A percentile compares a stretch with the other conserved stretches of the same genome.
These are phyloP conservation scores for Micrastur ruficollis DNA, from an alignment of 2,797 vertebrate species.

Conservation along the genomic window DNA sequence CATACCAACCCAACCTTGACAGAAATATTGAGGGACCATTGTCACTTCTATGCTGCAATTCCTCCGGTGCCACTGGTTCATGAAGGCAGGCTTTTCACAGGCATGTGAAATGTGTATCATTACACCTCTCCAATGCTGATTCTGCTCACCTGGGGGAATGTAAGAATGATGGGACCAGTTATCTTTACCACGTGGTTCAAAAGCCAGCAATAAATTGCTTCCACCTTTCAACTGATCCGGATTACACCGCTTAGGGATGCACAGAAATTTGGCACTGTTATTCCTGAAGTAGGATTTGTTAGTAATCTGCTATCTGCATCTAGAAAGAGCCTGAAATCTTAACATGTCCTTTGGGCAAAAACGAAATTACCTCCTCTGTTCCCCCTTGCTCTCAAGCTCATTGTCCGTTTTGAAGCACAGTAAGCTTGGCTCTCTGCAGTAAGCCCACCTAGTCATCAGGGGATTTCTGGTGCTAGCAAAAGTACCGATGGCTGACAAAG, in stretches of 20 bases:
- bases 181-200: neutral
- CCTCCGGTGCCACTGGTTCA: neutral
- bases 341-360: neutral
- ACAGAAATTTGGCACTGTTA: neutral
- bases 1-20: too few species aligned
- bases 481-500: neutral
- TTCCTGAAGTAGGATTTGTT: neutral
- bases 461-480: neutral
- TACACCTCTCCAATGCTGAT: accelerated
- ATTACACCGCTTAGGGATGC: neutral
- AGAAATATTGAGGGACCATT: neutral
- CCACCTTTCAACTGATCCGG: neutral
- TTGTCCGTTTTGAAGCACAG: neutral
- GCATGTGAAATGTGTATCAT: accelerated
- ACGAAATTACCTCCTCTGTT: neutral
- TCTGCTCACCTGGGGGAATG: neutral
- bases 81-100: neutral
- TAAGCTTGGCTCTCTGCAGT: neutral
- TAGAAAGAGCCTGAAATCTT: neutral
- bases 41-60: neutral
- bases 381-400: neutral
- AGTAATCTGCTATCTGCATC: neutral
- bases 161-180: neutral
- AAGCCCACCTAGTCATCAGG: neutral
- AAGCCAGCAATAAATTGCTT: neutral